These are phyloP conservation scores for Rosalia funebris DNA, from an alignment of 2,888 invertebrate genomes.

Conservation along the genomic window DNA sequence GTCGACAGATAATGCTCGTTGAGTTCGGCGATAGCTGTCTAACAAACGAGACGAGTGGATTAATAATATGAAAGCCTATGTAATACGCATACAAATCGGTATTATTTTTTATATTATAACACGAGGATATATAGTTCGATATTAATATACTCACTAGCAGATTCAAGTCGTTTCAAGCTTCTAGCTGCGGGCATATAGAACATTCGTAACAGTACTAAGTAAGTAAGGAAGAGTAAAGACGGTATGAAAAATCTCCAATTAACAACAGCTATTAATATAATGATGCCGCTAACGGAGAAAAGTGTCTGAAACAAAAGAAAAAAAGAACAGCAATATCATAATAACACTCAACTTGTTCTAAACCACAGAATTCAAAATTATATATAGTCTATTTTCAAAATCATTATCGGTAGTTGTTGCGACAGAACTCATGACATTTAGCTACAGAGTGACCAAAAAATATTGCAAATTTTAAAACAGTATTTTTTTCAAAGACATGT, in stretches of 20 bases:
- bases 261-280: slow-evolving; percentile 63
- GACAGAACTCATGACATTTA: too few species aligned
- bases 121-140: too few species aligned
- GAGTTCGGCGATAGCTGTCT: too few species aligned
- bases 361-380: not conserved
- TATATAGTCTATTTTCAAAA: not conserved
- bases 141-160: slow-evolving; percentile 62
- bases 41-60: too few species aligned
- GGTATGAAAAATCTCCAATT: slow-evolving; percentile 63
- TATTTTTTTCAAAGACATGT: too few species aligned
- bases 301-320: slow-evolving; percentile 25
- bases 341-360: not conserved
- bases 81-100: too few species aligned
- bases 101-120: too few species aligned
- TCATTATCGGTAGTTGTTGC: too few species aligned
- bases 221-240: slow-evolving; percentile 33
- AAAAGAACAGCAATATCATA: slow-evolving; percentile 10
- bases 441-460: too few species aligned
- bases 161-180: slow-evolving; percentile 49
- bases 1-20: too few species aligned
- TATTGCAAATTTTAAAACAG: too few species aligned
- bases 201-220: slow-evolving; percentile 36
- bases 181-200: slow-evolving; percentile 48
- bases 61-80: too few species aligned
- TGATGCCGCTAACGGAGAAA: slow-evolving; percentile 35